Evolutionary conservation across 2,888 invertebrate genomes (phyloP).

Genomic region (Cancer borealis): DNA sequence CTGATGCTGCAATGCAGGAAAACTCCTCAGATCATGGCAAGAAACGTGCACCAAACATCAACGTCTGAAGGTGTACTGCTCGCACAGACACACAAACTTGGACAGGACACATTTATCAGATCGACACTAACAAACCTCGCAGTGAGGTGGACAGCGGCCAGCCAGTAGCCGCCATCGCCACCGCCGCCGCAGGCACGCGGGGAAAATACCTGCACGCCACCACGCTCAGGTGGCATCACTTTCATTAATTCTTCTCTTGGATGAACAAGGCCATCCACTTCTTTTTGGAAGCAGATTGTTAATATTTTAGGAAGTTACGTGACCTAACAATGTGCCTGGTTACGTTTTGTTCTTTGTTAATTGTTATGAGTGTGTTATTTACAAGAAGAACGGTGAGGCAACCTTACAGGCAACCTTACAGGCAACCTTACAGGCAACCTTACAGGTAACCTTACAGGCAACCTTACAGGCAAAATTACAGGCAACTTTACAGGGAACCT

Average conservation of each 20-base stretch:
- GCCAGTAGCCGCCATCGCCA: not conserved
- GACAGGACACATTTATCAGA: not conserved
- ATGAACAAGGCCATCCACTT: not conserved
- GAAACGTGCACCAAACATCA: not conserved
- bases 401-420: no score
- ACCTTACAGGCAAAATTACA: not conserved
- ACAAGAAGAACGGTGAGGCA: not conserved
- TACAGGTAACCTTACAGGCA: no score
- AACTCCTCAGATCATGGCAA: not conserved
- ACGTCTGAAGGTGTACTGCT: not conserved
- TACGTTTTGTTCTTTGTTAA: not conserved
- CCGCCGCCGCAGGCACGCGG: not conserved
- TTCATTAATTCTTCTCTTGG: not conserved
- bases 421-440: no score
- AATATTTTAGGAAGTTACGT: not conserved
- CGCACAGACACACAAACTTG: slow-evolving; percentile 41
- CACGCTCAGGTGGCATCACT: slow-evolving; percentile 2
- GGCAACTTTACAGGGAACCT: no score
- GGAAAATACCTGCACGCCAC: not conserved
- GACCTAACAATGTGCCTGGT: not conserved
- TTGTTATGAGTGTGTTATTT: not conserved
- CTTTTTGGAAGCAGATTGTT: not conserved
- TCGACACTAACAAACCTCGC: slow-evolving; percentile 16
- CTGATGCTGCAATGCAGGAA: not conserved
- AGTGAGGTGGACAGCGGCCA: not conserved